phyloP scores from a whole-genome alignment of 2,113 vertebrate genomes.

The Oncorhynchus tshawytscha region DNA sequence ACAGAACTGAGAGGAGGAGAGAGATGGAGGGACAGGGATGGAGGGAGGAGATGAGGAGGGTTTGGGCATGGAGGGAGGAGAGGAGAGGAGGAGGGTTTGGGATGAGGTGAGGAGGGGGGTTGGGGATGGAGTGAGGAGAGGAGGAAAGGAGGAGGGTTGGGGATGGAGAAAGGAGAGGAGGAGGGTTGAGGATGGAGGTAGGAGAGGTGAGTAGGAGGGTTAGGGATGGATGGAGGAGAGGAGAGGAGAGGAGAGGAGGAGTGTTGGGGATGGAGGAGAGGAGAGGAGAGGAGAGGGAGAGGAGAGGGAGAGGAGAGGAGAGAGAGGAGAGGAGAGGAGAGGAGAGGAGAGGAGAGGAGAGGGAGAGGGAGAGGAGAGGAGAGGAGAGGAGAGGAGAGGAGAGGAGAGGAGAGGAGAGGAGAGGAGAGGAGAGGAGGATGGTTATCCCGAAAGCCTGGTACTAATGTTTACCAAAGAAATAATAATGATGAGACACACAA shows the following conservation, averaged over 20 bases:
- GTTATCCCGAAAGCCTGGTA: not conserved
- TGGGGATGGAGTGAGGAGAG: too few relatives aligned
- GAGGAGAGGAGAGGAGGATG: not conserved
- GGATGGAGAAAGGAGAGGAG: too few relatives aligned
- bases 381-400: not conserved
- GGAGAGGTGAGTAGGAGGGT: not conserved
- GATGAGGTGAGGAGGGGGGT: not conserved
- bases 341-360: not conserved
- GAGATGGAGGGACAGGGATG: not conserved
- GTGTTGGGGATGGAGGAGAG: too few relatives aligned
- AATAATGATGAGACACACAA: constrained; percentile 24
- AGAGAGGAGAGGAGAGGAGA: too few relatives aligned
- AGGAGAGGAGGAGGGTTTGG: not conserved
- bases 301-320: too few relatives aligned
- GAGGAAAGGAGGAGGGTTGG: too few relatives aligned
- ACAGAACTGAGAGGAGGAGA: constrained; percentile 3
- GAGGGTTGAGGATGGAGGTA: too few relatives aligned
- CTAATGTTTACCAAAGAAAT: constrained; percentile 1
- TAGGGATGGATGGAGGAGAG: too few relatives aligned
- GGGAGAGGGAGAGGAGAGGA: too few relatives aligned
- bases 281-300: not conserved
- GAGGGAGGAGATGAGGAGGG: not conserved
- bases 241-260: not conserved
- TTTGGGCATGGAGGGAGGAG: not conserved
- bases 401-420: not conserved